Percentiles rank a stretch among this genome's conserved stretches.
Conservation (phyloP, 2,113 vertebrate species). For the Leucosticte australis region DNA sequence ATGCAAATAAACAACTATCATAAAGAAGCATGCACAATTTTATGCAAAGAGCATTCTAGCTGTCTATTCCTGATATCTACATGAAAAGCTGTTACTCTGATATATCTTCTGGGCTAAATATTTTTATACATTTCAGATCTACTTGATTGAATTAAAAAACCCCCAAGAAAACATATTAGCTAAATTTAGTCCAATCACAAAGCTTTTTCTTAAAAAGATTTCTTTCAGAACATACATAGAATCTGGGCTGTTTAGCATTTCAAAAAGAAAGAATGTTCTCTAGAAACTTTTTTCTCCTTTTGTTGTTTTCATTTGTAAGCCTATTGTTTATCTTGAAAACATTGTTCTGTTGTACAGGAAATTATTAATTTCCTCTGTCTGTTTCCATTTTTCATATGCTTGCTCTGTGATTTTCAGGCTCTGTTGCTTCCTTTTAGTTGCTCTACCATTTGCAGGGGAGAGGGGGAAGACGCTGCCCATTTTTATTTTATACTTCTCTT, state of each 20-base stretch:
- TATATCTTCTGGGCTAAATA: background rate
- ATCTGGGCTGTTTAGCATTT: background rate
- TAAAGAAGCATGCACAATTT: background rate
- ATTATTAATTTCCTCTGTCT: slow-evolving; percentile 61
- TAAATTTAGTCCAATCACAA: background rate
- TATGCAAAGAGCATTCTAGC: background rate
- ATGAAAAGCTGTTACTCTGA: background rate
- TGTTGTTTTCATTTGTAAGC: background rate
- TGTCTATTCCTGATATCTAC: background rate
- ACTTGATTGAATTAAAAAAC: background rate
- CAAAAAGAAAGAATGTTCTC: background rate
- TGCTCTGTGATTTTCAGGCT: slow-evolving; percentile 24
- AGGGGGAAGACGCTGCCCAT: background rate
- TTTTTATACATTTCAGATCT: background rate
- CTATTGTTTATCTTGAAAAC: background rate
- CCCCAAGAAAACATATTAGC: background rate
- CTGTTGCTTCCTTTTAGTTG: slow-evolving; percentile 3
- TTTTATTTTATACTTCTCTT: background rate
- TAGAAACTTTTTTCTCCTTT: background rate
- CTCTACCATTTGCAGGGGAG: background rate
- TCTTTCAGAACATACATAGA: background rate
- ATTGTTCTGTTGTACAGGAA: slow-evolving; percentile 31
- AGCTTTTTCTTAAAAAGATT: background rate
- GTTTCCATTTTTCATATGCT: slow-evolving; percentile 19
- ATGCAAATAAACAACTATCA: background rate